Base-by-base conservation (phyloP, 2,797 vertebrate genomes). In the Myripristis jacobus region DNA sequence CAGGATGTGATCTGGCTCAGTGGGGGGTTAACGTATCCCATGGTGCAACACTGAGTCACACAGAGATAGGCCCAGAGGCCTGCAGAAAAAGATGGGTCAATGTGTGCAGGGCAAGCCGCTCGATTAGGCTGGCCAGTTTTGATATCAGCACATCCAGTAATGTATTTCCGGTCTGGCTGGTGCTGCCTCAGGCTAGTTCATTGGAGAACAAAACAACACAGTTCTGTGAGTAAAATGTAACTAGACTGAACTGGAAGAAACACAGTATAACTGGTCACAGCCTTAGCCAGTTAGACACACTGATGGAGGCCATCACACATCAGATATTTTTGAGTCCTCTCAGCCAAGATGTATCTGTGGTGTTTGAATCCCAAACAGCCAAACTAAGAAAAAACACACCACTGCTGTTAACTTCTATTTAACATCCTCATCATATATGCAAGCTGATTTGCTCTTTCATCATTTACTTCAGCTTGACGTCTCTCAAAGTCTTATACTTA, bases 11-110 rank as follows among this genome's bases (percentile, higher is more conserved):
- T 90, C 78, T 80, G 66, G 67, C 64, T 2, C 75, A 68, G 36
- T 27, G 50, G 50, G 57, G 81, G 78, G 82, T 77, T 76, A 86
- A 81, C 22, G 15, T 72, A 66, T 85, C 81, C 83, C 77, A 74
- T 67, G 73, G 82, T 75, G 77, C 74, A 81, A 76, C 78, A 81
- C 66, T 79, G 79, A 87, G 44, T 89, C 89, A 87, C 72, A 74
- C 34, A 66, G 76, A 66, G 66, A 77, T 55, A 8, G 71, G 54
- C 69, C 61, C 22, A 61, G 0, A 27, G 67, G 66, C 64, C 68
- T 72, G 64, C 19, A 13, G 59, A 38, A 36, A 66, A 77, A 48
- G 65, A 74, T 27, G 65, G 70, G 29, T 64, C 52, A 56, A 48
- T 62, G 70, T 43, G 52, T 38, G 56, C 53, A 53, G 38, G 66